These are phyloP conservation scores for Cepphus grylle DNA, from an alignment of 2,113 vertebrate genomes.

Conservation along the genomic window DNA sequence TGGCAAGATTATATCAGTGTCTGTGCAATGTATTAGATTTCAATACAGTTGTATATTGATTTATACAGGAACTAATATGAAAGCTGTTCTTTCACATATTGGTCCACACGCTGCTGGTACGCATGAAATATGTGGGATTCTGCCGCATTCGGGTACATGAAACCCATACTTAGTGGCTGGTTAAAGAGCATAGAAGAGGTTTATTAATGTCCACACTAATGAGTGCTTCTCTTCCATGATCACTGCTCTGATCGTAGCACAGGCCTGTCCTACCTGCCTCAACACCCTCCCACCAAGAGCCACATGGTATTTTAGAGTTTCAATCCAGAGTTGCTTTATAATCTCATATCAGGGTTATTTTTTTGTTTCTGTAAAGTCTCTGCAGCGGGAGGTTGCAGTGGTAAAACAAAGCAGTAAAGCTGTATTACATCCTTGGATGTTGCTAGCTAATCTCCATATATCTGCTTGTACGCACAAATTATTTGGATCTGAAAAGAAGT, in stretches of 20 bases:
- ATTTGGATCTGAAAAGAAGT: neutral
- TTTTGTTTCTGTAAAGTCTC: neutral
- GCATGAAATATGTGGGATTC: neutral
- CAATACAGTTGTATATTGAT: neutral
- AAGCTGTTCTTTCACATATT: neutral
- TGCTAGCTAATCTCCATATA: neutral
- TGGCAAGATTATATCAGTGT: neutral
- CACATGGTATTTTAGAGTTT: neutral
- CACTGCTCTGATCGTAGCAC: neutral
- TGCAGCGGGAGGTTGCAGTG: neutral
- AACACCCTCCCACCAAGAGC: neutral
- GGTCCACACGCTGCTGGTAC: accelerated
- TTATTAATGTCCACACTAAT: neutral
- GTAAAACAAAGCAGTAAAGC: neutral
- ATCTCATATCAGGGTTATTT: neutral
- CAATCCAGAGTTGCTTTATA: neutral
- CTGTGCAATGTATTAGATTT: neutral
- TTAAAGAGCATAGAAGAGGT: neutral
- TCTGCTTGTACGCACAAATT: neutral
- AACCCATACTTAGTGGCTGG: neutral
- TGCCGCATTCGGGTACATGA: neutral
- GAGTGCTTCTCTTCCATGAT: neutral
- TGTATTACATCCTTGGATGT: neutral
- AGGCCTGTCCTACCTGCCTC: neutral
- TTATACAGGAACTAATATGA: neutral